phyloP scores from a whole-genome alignment of 92 coral and sea anemone genomes.

The Siderastrea siderea region DNA sequence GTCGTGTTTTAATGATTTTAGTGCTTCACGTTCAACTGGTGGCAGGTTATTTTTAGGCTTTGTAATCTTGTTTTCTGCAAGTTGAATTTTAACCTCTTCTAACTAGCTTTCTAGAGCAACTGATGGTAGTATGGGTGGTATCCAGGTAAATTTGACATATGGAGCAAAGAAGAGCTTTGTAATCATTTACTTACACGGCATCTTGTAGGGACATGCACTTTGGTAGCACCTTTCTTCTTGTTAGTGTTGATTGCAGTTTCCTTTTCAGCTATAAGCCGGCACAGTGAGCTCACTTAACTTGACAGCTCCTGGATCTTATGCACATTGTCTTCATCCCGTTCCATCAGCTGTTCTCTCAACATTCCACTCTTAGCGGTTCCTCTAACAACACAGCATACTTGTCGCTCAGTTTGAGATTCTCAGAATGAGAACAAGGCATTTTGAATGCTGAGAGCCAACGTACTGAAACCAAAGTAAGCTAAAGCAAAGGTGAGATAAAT shows the following conservation, averaged over 20 bases:
- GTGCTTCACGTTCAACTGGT: too few species aligned
- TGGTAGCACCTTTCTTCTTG: background rate
- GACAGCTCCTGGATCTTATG: background rate
- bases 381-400: slow-evolving; percentile 1
- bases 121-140: too few species aligned
- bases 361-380: slow-evolving; percentile 3
- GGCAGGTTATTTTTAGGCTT: too few species aligned
- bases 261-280: too few species aligned
- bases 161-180: too few species aligned
- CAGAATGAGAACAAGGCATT: slow-evolving; percentile 1
- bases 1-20: too few species aligned
- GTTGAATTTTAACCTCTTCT: too few species aligned
- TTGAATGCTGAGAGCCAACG: background rate
- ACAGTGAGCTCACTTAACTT: background rate
- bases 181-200: background rate
- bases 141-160: too few species aligned
- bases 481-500: background rate
- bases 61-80: too few species aligned
- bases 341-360: slow-evolving; percentile 1
- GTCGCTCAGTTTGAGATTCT: slow-evolving; percentile 4
- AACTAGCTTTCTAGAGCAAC: too few species aligned
- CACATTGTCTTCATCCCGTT: slow-evolving; percentile 5
- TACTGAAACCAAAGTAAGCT: background rate
- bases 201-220: slow-evolving; percentile 22
- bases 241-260: too few species aligned